These are phyloP conservation scores for Acronicta leporina DNA, from an alignment of 2,888 invertebrate genomes.

Conservation along the genomic window DNA sequence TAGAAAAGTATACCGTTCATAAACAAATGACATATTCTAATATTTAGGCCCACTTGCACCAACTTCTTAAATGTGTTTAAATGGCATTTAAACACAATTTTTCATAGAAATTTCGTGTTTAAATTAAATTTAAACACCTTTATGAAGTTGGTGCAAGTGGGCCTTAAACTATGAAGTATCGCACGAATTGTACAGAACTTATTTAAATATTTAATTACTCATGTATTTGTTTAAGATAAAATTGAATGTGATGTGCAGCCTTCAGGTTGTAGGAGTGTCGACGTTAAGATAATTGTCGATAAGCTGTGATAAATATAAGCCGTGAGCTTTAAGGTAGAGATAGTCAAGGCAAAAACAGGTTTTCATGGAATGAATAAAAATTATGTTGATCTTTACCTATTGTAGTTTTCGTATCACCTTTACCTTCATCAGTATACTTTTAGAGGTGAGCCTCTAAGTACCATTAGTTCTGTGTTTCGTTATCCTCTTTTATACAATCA, in stretches of 20 bases:
- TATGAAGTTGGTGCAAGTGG: too few species aligned
- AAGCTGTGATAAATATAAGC: conserved; percentile 68
- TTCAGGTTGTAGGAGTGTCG: conserved; percentile 43
- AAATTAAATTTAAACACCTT: too few species aligned
- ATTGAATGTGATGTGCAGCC: conserved; percentile 59
- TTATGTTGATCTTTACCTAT: conserved; percentile 11
- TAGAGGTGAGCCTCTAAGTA: too few species aligned
- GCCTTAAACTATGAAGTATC: not conserved
- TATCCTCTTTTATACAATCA: too few species aligned
- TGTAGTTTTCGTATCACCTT: not conserved
- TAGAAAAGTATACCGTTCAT: not conserved
- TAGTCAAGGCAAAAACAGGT: conserved; percentile 28
- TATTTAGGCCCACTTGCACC: too few species aligned
- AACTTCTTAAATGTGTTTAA: too few species aligned
- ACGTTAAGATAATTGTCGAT: conserved; percentile 46
- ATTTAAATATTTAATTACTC: conserved; percentile 33
- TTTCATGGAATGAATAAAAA: conserved; percentile 36
- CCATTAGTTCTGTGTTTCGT: too few species aligned
- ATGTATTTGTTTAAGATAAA: conserved; percentile 58
- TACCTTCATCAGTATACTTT: too few species aligned
- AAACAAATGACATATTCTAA: not conserved
- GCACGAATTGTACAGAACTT: conserved; percentile 9
- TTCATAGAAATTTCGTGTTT: too few species aligned
- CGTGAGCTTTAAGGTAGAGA: conserved; percentile 53
- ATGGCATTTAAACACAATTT: too few species aligned